A percentile compares a stretch with the other conserved stretches of the same genome.
These are phyloP conservation scores for Pleuronectes platessa DNA, from an alignment of 2,113 vertebrate genomes.

Conservation along the genomic window DNA sequence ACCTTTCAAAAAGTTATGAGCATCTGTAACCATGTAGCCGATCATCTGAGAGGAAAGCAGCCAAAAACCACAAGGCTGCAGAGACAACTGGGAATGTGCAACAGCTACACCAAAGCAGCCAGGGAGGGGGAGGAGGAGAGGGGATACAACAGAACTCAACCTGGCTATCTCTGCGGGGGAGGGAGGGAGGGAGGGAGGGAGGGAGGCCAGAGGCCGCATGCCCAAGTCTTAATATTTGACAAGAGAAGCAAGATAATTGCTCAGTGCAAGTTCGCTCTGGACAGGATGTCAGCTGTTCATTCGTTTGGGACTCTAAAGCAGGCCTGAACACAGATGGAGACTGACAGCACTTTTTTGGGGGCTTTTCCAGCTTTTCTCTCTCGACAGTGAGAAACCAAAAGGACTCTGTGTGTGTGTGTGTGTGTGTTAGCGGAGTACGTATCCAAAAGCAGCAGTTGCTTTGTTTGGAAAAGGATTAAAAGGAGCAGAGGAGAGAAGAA, in stretches of 20 bases:
- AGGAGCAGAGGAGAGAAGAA: slow-evolving; percentile 46
- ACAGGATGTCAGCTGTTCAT: slow-evolving; percentile 74
- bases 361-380: slow-evolving; percentile 51
- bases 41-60: slow-evolving; percentile 35
- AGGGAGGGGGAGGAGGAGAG: slow-evolving; percentile 6
- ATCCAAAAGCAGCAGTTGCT: slow-evolving; percentile 71
- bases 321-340: slow-evolving; percentile 63
- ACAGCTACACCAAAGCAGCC: slow-evolving; percentile 43
- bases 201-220: slow-evolving; percentile 47
- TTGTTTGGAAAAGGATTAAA: slow-evolving; percentile 75
- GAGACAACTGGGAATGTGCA: slow-evolving; percentile 62
- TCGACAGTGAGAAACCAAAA: slow-evolving; percentile 54
- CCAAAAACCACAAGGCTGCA: slow-evolving; percentile 59
- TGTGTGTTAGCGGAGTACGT: background rate
- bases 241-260: slow-evolving; percentile 71
- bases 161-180: slow-evolving; percentile 56
- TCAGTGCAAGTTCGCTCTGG: slow-evolving; percentile 47
- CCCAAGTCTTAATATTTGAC: slow-evolving; percentile 64
- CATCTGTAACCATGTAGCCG: slow-evolving; percentile 55
- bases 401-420: background rate
- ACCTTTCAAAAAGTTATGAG: slow-evolving; percentile 42
- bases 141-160: slow-evolving; percentile 41
- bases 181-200: slow-evolving; percentile 38
- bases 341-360: slow-evolving; percentile 64
- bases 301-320: slow-evolving; percentile 58